Conservation (phyloP, 1,140 invertebrate genomes). For the Ips nitidus region DNA sequence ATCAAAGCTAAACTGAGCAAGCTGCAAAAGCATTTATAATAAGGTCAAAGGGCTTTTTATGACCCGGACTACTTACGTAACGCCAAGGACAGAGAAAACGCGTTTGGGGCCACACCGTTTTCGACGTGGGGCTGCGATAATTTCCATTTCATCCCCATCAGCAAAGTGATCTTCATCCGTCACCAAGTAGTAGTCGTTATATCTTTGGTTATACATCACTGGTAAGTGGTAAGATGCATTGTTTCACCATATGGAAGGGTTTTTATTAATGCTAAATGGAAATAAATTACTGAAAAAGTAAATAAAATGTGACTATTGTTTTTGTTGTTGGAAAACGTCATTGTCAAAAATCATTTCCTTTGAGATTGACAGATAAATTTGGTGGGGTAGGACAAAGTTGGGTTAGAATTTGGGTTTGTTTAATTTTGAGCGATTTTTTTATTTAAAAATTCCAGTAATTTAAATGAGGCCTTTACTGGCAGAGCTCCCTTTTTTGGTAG, state of each 20-base stretch:
- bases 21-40: conserved; percentile 29
- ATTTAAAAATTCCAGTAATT: background rate
- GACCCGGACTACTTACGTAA: conserved; percentile 5
- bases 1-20: conserved; percentile 28
- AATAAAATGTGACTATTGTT: too few relatives aligned
- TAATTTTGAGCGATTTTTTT: background rate
- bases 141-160: conserved; percentile 12
- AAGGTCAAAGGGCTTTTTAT: background rate
- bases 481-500: too few relatives aligned
- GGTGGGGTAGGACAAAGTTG: background rate
- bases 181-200: conserved; percentile 34
- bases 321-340: too few relatives aligned
- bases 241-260: too few relatives aligned
- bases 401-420: background rate
- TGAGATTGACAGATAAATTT: background rate
- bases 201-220: conserved; percentile 17
- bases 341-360: background rate
- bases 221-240: background rate
- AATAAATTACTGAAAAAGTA: background rate
- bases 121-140: background rate
- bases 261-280: conserved; percentile 13
- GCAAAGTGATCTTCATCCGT: conserved; percentile 23
- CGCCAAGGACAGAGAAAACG: background rate
- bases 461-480: too few relatives aligned
- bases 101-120: conserved; percentile 7